A percentile compares a stretch with the other conserved stretches of the same genome.
phyloP scores from a whole-genome alignment of 2,888 invertebrate species.

The Perizoma affinitatum region DNA sequence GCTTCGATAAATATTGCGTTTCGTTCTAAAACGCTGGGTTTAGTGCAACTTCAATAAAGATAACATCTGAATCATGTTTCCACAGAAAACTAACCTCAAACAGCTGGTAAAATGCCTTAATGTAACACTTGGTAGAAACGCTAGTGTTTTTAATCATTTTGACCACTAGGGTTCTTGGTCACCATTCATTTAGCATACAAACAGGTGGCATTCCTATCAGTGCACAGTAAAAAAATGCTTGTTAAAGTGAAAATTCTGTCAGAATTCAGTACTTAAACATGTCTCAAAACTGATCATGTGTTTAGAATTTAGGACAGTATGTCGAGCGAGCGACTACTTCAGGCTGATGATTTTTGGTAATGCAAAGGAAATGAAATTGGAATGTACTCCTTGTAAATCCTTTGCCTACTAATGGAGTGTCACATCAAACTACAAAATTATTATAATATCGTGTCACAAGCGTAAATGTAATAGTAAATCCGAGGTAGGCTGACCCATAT shows the following conservation, averaged over 20 bases:
- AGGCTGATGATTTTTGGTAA: not conserved
- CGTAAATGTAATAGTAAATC: slow-evolving; percentile 60
- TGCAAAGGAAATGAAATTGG: not conserved
- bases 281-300: no score
- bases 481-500: slow-evolving; percentile 57
- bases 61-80: slow-evolving; percentile 15
- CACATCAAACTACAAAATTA: slow-evolving; percentile 38
- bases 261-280: no score
- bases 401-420: slow-evolving; percentile 32
- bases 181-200: not conserved
- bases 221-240: not conserved
- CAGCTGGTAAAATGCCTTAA: slow-evolving; percentile 1
- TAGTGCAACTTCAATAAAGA: slow-evolving; percentile 23
- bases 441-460: slow-evolving; percentile 56
- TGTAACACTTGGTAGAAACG: no score
- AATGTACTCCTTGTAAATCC: no score
- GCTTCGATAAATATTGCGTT: slow-evolving; percentile 60
- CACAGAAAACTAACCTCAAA: slow-evolving; percentile 1
- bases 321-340: no score
- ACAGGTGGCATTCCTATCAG: slow-evolving; percentile 2
- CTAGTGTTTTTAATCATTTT: not conserved
- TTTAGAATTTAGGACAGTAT: no score
- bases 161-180: not conserved
- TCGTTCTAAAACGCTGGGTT: slow-evolving; percentile 16
- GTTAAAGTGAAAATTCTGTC: not conserved